Percentiles rank a stretch among this genome's conserved stretches.
Evolutionary conservation across 2,888 invertebrate genomes (phyloP).

Genomic region (Cheilosia vernalis): DNA sequence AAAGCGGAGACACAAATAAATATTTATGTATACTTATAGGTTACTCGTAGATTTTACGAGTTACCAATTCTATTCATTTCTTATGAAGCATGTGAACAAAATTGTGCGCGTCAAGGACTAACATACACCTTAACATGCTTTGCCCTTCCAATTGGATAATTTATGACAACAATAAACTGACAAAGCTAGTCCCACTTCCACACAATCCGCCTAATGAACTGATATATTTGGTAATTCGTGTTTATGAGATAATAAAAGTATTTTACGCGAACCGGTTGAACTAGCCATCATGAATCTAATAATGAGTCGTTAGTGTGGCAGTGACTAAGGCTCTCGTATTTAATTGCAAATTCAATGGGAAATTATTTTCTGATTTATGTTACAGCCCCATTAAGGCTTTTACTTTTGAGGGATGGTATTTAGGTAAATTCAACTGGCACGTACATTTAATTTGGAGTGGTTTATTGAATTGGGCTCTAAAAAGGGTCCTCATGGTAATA

Average conservation of each 20-base stretch:
- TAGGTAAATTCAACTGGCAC: neutral
- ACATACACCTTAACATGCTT: neutral
- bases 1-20: neutral
- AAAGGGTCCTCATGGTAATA: constrained; percentile 23
- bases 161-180: constrained; percentile 59
- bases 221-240: constrained; percentile 50
- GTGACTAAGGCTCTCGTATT: constrained; percentile 26
- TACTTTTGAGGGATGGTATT: constrained; percentile 11
- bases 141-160: constrained; percentile 32
- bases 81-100: constrained; percentile 9
- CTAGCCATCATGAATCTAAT: constrained; percentile 15
- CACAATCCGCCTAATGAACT: constrained; percentile 62
- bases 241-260: constrained; percentile 50
- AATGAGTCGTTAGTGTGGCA: constrained; percentile 21
- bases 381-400: constrained; percentile 18
- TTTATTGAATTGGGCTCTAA: constrained; percentile 44
- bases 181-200: constrained; percentile 32
- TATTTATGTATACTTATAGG: neutral
- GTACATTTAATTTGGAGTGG: constrained; percentile 15
- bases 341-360: constrained; percentile 58
- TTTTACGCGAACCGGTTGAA: constrained; percentile 18
- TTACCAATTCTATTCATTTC: constrained; percentile 2
- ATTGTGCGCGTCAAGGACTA: neutral
- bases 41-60: neutral
- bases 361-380: constrained; percentile 67